Evolutionary conservation across 1,140 invertebrate genomes (phyloP).

Genomic region (Aphidius gifuensis): DNA sequence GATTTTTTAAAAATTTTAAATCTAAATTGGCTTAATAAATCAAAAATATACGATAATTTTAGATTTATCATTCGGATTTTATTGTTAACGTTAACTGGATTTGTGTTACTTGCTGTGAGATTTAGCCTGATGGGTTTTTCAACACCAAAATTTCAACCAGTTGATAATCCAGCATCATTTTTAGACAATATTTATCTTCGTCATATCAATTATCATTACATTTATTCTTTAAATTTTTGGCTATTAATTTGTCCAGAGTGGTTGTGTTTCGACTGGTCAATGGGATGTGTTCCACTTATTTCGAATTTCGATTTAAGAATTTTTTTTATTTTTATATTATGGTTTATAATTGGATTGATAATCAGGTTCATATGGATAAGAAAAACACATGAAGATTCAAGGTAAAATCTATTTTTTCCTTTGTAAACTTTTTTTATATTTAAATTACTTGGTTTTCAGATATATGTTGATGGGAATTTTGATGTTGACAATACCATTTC

Average conservation of each 20-base stretch:
- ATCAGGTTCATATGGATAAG: slow-evolving; percentile 25
- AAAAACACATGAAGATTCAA: slow-evolving; percentile 26
- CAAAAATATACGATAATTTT: slow-evolving; percentile 24
- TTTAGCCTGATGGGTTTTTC: slow-evolving; percentile 77
- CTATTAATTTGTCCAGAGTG: slow-evolving; percentile 79
- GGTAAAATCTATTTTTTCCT: slow-evolving; percentile 30
- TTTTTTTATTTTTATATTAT: slow-evolving; percentile 63
- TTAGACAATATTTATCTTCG: slow-evolving; percentile 57
- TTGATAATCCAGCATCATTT: slow-evolving; percentile 90
- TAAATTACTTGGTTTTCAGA: slow-evolving; percentile 40
- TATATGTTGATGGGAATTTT: slow-evolving; percentile 62
- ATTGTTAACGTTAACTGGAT: slow-evolving; percentile 45
- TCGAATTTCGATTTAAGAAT: slow-evolving; percentile 64
- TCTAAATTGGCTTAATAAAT: slow-evolving; percentile 14
- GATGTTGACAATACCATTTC: slow-evolving; percentile 79
- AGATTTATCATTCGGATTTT: slow-evolving; percentile 34
- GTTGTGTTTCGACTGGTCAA: slow-evolving; percentile 92
- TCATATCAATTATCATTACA: slow-evolving; percentile 77
- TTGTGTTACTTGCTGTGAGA: slow-evolving; percentile 60
- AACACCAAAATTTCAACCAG: slow-evolving; percentile 74
- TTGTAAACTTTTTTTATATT: too few species aligned
- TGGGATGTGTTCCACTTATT: slow-evolving; percentile 82
- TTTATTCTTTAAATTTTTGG: slow-evolving; percentile 77
- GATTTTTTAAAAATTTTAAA: slow-evolving; percentile 28
- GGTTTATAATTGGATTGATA: slow-evolving; percentile 52